These are phyloP conservation scores for Panonychus citri DNA, from an alignment of 1,140 invertebrate genomes.

Conservation along the genomic window DNA sequence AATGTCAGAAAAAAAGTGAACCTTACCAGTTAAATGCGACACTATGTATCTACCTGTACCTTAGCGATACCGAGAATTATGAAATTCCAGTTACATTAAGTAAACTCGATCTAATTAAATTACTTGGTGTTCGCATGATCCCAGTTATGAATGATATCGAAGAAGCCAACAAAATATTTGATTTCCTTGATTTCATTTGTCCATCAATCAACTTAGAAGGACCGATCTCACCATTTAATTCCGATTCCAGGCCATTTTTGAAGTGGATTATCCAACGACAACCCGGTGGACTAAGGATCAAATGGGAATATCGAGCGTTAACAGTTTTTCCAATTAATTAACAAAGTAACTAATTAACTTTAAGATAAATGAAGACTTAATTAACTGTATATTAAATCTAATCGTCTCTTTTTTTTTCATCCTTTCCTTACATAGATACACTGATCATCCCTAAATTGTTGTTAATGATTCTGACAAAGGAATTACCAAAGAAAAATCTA, in stretches of 20 bases:
- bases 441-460: no score
- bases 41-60: not conserved
- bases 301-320: no score
- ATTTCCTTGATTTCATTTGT: not conserved
- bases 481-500: no score
- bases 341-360: no score
- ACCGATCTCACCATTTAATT: not conserved
- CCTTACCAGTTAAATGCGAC: not conserved
- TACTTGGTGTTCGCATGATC: not conserved
- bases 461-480: no score
- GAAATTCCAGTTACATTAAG: not conserved
- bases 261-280: not conserved
- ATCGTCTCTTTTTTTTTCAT: no score
- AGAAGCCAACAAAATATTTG: not conserved
- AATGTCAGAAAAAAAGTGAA: not conserved
- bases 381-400: no score
- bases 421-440: no score
- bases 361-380: no score
- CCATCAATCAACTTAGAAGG: not conserved
- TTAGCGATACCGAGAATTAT: not conserved
- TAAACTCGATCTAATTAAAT: not conserved
- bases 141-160: not conserved
- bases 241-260: not conserved
- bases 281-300: no score
- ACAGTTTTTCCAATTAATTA: no score